These are phyloP conservation scores for Mythimna impura DNA, from an alignment of 2,888 invertebrate genomes.

Conservation along the genomic window DNA sequence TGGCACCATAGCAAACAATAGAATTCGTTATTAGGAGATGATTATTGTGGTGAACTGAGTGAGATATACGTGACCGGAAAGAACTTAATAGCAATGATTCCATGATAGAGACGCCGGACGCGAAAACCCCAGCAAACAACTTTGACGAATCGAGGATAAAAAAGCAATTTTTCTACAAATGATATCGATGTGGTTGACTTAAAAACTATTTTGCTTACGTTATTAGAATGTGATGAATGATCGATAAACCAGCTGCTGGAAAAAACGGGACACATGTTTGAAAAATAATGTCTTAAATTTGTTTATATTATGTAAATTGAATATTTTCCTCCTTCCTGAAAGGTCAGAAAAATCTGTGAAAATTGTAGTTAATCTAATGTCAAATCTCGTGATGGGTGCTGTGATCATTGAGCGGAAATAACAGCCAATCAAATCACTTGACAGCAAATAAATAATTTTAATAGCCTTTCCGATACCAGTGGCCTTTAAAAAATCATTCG, in stretches of 20 bases:
- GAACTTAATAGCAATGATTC: conserved; percentile 27
- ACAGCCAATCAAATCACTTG: not conserved
- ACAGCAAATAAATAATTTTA: not conserved
- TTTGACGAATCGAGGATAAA: not conserved
- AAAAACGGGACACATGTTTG: conserved; percentile 12
- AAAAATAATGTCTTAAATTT: conserved; percentile 16
- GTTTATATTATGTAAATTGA: conserved; percentile 24
- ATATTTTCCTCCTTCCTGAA: conserved; percentile 5
- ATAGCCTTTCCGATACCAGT: not conserved
- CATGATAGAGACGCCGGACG: conserved; percentile 3
- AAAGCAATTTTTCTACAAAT: not conserved
- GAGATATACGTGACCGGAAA: conserved; percentile 76
- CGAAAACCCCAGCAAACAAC: conserved; percentile 11
- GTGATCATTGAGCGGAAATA: not conserved
- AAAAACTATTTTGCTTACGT: conserved; percentile 17
- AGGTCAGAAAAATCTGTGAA: not conserved
- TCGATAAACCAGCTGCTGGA: conserved; percentile 13
- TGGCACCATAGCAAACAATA: conserved; percentile 69
- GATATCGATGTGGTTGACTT: not conserved
- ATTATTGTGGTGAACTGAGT: conserved; percentile 72
- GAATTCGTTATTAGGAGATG: conserved; percentile 74
- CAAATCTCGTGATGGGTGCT: not conserved
- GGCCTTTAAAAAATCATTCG: not conserved
- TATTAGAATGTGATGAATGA: conserved; percentile 13
- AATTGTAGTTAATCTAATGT: not conserved